Conservation (phyloP, 30 jellyfish, hydroid and myxozoan genomes). For the Cassiopea andromeda region DNA sequence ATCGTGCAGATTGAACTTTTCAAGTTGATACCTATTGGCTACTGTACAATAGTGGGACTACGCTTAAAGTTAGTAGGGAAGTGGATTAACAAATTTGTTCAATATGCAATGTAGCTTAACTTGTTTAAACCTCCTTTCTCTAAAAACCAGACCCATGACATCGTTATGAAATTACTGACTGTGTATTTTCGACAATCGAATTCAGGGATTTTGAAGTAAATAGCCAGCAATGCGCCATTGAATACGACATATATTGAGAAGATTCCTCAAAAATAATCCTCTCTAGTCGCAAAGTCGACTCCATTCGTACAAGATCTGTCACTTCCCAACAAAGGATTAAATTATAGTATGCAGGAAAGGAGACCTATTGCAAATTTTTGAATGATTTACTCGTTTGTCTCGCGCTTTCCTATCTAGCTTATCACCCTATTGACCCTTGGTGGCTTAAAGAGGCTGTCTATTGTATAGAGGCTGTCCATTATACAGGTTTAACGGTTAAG, state of each 20-base stretch:
- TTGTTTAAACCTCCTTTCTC: neutral
- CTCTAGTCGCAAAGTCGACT: neutral
- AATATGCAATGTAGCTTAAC: neutral
- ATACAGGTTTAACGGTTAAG: too few species aligned
- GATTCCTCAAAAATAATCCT: neutral
- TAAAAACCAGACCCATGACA: conserved; percentile 51
- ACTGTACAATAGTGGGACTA: neutral
- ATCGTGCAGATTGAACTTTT: neutral
- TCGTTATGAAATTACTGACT: conserved; percentile 44
- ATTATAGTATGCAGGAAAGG: neutral
- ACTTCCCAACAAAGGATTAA: neutral
- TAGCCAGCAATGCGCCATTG: conserved; percentile 1
- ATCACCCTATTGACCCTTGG: neutral
- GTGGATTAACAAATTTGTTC: neutral
- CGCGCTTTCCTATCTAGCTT: neutral
- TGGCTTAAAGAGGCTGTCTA: neutral
- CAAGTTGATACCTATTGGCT: neutral
- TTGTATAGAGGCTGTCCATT: neutral
- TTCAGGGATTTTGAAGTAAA: conserved; percentile 41
- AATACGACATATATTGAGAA: neutral
- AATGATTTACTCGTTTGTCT: neutral
- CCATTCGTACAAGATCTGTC: neutral
- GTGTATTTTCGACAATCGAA: conserved; percentile 12
- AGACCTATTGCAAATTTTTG: neutral
- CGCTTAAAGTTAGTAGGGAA: neutral